Percentiles rank a stretch among this genome's conserved stretches.
phyloP scores from a whole-genome alignment of 2,113 vertebrate genomes.

The Rhinichthys klamathensis region DNA sequence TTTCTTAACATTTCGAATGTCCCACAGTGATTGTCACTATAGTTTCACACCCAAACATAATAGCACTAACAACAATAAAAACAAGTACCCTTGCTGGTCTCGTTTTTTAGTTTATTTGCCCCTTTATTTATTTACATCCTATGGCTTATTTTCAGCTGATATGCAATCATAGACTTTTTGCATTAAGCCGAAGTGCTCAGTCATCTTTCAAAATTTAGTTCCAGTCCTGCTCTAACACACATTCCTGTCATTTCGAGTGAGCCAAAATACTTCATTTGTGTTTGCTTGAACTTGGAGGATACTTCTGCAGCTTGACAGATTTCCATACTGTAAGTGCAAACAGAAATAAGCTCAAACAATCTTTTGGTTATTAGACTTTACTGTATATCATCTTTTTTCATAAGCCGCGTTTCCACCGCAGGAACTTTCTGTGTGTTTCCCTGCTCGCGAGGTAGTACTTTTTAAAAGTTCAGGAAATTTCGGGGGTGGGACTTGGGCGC shows the following conservation, averaged over 20 bases:
- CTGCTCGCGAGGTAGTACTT: too few relatives aligned
- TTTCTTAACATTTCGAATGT: neutral
- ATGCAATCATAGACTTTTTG: neutral
- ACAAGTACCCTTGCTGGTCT: neutral
- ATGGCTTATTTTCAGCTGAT: neutral
- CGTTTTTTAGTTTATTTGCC: neutral
- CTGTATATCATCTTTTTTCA: neutral
- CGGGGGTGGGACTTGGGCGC: too few relatives aligned
- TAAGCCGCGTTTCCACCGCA: neutral
- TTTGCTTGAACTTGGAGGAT: neutral
- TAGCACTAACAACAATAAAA: neutral
- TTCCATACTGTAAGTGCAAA: neutral
- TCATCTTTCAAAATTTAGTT: neutral
- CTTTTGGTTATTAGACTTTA: neutral
- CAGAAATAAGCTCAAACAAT: neutral
- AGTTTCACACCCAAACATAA: neutral
- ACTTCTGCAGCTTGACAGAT: neutral
- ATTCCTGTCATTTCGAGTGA: neutral
- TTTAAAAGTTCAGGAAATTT: too few relatives aligned
- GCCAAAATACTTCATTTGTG: neutral
- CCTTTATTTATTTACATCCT: neutral
- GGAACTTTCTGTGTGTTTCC: too few relatives aligned
- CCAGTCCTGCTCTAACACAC: neutral
- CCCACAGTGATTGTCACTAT: neutral
- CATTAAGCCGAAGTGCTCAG: conserved; percentile 7